phyloP scores from a whole-genome alignment of 2,113 vertebrate species.

The Plecturocebus donacophilus region DNA sequence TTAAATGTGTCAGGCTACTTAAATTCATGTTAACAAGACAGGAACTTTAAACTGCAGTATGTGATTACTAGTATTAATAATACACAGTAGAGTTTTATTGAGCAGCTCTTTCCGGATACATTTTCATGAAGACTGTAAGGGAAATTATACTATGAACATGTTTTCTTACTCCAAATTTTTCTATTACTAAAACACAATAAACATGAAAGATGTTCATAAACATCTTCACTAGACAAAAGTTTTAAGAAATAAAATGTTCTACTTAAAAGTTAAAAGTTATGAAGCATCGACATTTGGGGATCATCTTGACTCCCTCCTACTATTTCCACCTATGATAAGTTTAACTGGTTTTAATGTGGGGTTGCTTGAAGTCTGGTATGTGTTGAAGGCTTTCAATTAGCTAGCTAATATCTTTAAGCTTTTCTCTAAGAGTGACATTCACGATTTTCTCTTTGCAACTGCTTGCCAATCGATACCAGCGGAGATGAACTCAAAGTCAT shows the following conservation, averaged over 20 bases:
- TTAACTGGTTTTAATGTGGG: not conserved
- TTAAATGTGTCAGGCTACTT: not conserved
- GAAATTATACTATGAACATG: not conserved
- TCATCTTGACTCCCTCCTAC: not conserved
- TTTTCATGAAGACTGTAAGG: not conserved
- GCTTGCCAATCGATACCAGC: slow-evolving; percentile 6
- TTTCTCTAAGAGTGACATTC: slow-evolving; percentile 45
- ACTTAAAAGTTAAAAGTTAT: not conserved
- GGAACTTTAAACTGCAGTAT: not conserved
- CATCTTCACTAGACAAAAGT: not conserved
- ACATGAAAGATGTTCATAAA: not conserved
- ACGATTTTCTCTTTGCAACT: slow-evolving; percentile 53
- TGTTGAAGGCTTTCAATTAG: slow-evolving; percentile 55
- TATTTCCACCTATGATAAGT: not conserved
- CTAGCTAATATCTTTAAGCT: slow-evolving; percentile 41
- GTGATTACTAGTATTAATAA: not conserved
- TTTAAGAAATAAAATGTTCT: not conserved
- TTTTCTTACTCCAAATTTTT: not conserved
- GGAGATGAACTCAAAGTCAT: slow-evolving; percentile 53
- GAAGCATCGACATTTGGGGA: not conserved
- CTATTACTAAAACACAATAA: not conserved
- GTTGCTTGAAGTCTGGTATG: slow-evolving; percentile 22
- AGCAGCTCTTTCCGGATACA: not conserved
- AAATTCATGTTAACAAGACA: not conserved
- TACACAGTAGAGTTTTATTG: too few species aligned